A percentile compares a stretch with the other conserved stretches of the same genome.
Evolutionary conservation across 2,888 invertebrate genomes (phyloP).

Genomic region (Spodoptera exigua): DNA sequence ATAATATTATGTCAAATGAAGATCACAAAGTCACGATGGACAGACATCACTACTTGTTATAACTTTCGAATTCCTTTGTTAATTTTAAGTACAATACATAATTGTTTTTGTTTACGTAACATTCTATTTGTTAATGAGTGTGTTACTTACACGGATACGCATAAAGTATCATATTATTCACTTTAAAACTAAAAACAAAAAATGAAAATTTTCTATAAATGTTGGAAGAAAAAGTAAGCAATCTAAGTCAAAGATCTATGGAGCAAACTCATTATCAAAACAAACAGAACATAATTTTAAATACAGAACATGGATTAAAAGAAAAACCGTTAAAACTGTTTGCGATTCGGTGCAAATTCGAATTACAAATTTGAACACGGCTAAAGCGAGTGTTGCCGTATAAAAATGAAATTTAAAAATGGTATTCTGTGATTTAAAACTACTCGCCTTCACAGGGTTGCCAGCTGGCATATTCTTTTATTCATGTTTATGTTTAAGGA

Average conservation of each 20-base stretch:
- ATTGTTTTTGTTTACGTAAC: too few species aligned
- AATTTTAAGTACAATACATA: too few species aligned
- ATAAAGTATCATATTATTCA: too few species aligned
- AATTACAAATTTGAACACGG: slow-evolving; percentile 65
- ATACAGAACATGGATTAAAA: slow-evolving; percentile 54
- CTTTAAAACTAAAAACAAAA: too few species aligned
- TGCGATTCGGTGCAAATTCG: slow-evolving; percentile 60
- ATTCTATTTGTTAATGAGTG: too few species aligned
- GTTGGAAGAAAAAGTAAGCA: slow-evolving; percentile 6
- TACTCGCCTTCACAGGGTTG: slow-evolving; percentile 54
- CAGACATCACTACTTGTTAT: too few species aligned
- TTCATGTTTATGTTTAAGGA: slow-evolving; percentile 46
- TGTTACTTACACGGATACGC: too few species aligned
- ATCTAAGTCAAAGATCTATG: slow-evolving; percentile 26
- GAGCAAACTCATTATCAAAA: slow-evolving; percentile 40
- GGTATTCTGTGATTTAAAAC: slow-evolving; percentile 59
- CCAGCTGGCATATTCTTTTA: slow-evolving; percentile 53
- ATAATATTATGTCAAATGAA: too few species aligned
- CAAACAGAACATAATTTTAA: slow-evolving; percentile 51
- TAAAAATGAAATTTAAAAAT: slow-evolving; percentile 63
- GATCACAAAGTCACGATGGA: too few species aligned
- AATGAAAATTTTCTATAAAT: too few species aligned
- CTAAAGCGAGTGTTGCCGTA: slow-evolving; percentile 63
- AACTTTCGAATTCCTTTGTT: too few species aligned
- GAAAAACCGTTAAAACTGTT: slow-evolving; percentile 59